Evolutionary conservation across 2,113 vertebrate species (phyloP), one percentile per base, ranked within the genome.

Genomic region (Piaya cayana): DNA sequence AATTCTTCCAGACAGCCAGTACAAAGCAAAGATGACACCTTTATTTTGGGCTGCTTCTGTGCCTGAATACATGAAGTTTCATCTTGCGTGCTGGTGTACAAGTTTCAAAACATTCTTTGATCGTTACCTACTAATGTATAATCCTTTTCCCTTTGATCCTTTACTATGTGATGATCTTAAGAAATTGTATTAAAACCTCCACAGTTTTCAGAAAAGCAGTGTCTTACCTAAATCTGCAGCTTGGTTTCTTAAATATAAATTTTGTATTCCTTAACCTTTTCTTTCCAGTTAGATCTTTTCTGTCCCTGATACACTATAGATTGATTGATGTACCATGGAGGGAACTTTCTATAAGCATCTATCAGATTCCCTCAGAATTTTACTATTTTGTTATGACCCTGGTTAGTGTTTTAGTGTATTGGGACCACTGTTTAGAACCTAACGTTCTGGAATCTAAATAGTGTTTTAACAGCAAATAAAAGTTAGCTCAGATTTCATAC

Each of bases 21-120:
- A 58, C 15, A 90, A 84, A 69, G 29, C 16, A 56, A 81, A 82
- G 37, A 56, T 32, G 3, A 25, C 59, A 68, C 9, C 3, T 85
- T 85, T 88, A 64, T 82, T 87, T 70, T 71, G 26, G 32, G 29
- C 8, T 82, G 22, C 62, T 85, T 37, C 37, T 75, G 37, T 75
- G 62, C 32, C 52, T 90, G 70, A 84, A 49, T 71, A 75, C 42
- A 67, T 18, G 37, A 93, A 90, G 15, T 52, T 7, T 85, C 32
- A 82, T 56, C 49, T 4, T 88, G 26, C 6, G 1, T 55, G 47
- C 32, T 22, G 85, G 62, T 42, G 32, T 52, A 59, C 20, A 88
- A 82, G 29, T 88, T 92, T 29, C 42, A 75, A 93, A 87, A 74
- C 70, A n/a, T 26, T 53, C 15, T 91, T 92, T 94, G 56, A 79